Evolutionary conservation across 1,140 invertebrate species (phyloP).

Genomic region (Bombus impatiens): DNA sequence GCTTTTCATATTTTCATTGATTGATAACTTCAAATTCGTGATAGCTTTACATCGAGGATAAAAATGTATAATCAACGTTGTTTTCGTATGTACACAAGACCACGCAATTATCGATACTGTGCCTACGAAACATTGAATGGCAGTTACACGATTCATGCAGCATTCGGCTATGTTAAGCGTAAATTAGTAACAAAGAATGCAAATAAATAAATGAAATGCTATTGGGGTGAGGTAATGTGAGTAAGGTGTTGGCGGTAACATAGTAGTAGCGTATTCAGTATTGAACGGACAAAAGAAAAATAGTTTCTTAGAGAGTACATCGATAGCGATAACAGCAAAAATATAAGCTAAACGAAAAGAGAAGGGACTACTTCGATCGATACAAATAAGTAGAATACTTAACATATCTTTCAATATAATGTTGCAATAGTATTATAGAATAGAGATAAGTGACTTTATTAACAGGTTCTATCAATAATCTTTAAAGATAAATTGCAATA

Average conservation of each 20-base stretch:
- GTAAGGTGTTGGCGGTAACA: too few relatives aligned
- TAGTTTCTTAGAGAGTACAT: neutral
- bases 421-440: too few relatives aligned
- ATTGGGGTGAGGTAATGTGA: neutral
- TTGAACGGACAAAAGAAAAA: neutral
- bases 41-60: neutral
- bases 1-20: neutral
- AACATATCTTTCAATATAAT: too few relatives aligned
- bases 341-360: neutral
- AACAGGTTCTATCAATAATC: too few relatives aligned
- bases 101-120: neutral
- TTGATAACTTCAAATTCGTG: neutral
- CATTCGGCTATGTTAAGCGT: constrained; percentile 59
- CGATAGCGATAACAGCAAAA: neutral
- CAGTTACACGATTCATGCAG: constrained; percentile 44
- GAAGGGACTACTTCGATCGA: neutral
- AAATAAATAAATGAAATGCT: constrained; percentile 41
- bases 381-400: neutral
- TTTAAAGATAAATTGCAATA: too few relatives aligned
- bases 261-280: neutral
- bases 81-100: neutral
- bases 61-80: neutral
- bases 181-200: neutral
- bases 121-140: constrained; percentile 6
- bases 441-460: too few relatives aligned